Percentiles rank a stretch among this genome's conserved stretches.
Conservation (phyloP, 2,113 vertebrate species). For the Perca fluviatilis region DNA sequence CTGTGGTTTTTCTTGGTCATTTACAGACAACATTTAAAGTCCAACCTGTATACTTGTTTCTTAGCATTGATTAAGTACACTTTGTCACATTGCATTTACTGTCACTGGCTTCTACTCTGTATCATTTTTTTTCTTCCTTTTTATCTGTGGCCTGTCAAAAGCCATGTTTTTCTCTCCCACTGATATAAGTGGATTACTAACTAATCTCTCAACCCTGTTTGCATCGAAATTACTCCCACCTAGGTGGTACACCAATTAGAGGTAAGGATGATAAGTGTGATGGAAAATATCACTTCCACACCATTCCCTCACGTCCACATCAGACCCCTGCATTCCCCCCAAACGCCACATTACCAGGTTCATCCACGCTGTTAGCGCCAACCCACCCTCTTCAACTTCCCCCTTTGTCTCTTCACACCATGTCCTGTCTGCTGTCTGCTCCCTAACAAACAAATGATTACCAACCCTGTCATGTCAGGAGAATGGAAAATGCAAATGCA, state of each 20-base stretch:
- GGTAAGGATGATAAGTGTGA: constrained; percentile 94
- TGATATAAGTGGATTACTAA: constrained; percentile 78
- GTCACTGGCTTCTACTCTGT: constrained; percentile 57
- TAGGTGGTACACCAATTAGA: constrained; percentile 99
- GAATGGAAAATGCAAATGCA: constrained; percentile 30
- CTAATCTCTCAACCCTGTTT: constrained; percentile 94
- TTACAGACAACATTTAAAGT: not conserved
- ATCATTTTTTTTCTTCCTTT: constrained; percentile 21
- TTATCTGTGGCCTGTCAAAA: constrained; percentile 60
- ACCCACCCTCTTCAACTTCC: constrained; percentile 65
- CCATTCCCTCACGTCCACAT: constrained; percentile 74
- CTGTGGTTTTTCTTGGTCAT: constrained; percentile 10
- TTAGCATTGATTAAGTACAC: constrained; percentile 9
- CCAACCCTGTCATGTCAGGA: constrained; percentile 62
- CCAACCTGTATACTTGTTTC: not conserved
- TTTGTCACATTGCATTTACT: constrained; percentile 51
- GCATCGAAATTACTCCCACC: constrained; percentile 96
- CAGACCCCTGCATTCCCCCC: constrained; percentile 83
- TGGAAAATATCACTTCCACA: constrained; percentile 78
- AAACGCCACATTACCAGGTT: constrained; percentile 50
- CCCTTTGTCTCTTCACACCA: constrained; percentile 36
- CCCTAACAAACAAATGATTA: constrained; percentile 76
- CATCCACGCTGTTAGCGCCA: constrained; percentile 74
- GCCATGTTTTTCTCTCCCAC: constrained; percentile 66
- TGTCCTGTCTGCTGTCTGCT: constrained; percentile 64